Evolutionary conservation across 2,797 vertebrate species (phyloP).

Genomic region (Gallirallus australis): DNA sequence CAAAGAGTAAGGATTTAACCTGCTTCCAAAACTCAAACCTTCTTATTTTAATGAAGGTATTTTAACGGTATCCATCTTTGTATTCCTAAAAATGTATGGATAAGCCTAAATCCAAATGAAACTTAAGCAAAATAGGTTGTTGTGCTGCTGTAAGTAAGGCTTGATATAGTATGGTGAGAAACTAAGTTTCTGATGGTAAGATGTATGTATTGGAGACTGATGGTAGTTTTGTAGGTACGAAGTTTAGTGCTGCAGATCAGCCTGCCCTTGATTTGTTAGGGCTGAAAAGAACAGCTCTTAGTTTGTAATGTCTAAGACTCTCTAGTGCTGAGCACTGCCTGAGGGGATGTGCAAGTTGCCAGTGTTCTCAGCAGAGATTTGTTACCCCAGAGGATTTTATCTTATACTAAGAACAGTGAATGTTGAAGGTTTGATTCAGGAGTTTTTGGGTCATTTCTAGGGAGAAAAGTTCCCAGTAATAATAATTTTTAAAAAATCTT

Average conservation of each 20-base stretch:
- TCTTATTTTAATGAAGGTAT: neutral
- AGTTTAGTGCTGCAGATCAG: neutral
- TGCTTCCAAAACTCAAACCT: neutral
- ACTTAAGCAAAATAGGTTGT: neutral
- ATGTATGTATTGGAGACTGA: neutral
- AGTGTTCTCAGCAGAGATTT: slow-evolving; percentile 14
- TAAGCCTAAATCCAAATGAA: neutral
- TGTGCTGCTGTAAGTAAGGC: neutral
- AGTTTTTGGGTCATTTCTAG: neutral
- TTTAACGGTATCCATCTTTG: neutral
- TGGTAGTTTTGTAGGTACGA: neutral
- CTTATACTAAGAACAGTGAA: neutral
- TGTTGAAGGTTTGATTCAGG: neutral
- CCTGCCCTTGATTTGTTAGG: neutral
- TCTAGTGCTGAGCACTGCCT: neutral
- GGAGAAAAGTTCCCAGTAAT: neutral
- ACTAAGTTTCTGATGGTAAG: neutral
- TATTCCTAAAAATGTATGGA: neutral
- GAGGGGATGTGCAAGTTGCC: neutral
- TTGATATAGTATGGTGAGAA: neutral
- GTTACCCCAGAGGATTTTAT: neutral
- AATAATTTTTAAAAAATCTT: neutral
- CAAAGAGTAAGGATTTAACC: neutral
- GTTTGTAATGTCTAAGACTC: neutral
- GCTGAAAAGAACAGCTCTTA: neutral